Base-by-base conservation (phyloP, 2,797 vertebrate species). In the Sebastes trivittatus region DNA sequence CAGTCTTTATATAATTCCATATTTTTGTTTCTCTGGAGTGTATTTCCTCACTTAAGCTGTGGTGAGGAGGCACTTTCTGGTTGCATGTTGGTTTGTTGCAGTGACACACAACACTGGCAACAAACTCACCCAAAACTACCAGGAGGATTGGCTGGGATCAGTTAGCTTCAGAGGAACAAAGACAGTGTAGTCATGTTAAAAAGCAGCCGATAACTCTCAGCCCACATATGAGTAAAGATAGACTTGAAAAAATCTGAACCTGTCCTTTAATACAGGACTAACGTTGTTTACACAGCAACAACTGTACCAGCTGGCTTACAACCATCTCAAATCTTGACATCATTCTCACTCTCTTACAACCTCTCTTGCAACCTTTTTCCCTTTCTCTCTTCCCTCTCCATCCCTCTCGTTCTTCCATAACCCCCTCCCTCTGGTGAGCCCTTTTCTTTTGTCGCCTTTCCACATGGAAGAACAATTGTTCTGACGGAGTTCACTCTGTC, bases 371-470 rank as follows among this genome's bases (percentile, higher is more conserved):
- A 25, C 22, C 23, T 52, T 78, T 72, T 42, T 32, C 66, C 77
- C 58, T 23, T 1, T 81, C 55, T 59, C 62, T 66, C 49, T 55
- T 72, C 69, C 49, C 61, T 77, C 83, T 78, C 29, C 55, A 69
- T 83, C 70, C 61, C 49, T 77, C 77, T 78, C 70, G 84, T 14
- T 42, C 38, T 42, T 29, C 52, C 66, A 71, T 72, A 54, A n/a
- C 56, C 77, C 59, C 65, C 56, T 79, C 80, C 84, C 83, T 80
- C 76, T 74, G 71, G 73, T 89, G 90, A 90, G 77, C 77, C 77
- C 87, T 83, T 92, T 86, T 67, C 86, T 90, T 91, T 91, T 94
- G 87, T 95, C 94, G 95, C 94, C 93, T 95, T 96, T 95, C 89
- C 88, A 92, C 95, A 93, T 94, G 94, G 90, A 88, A 83, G 93